Base-by-base conservation (phyloP, 2,113 vertebrate species). In the Oryzias celebensis region DNA sequence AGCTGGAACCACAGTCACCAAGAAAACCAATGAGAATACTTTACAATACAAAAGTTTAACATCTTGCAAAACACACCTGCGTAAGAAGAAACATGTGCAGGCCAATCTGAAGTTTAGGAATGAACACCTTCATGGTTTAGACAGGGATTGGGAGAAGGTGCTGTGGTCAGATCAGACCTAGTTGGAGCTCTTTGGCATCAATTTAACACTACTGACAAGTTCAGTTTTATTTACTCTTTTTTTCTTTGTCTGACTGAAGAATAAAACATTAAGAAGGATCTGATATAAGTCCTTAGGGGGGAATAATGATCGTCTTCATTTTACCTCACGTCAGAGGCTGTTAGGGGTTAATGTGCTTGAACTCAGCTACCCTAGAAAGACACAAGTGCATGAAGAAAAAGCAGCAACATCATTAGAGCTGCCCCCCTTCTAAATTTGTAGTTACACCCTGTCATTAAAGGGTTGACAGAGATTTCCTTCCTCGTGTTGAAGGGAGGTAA, bases 401-500 rank as follows among this genome's bases (percentile, higher is more conserved):
- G 53, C 42, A 52, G 36, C 68, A 56, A 23, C 43, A 50, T 76
- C 14, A 55, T 77, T 71, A 63, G 24, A 4, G 7, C 18, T 50
- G 16, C 43, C 20, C 20, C 72, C 54, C 68, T 66, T 73, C 44
- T 74, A 72, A 80, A 83, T 67, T 58, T 20, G n/a, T 44, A 15
- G 56, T 48, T 55, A 72, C 56, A 73, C 61, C 79, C 66, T 63
- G 53, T 83, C 65, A 84, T 80, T 68, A 60, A 16, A 5, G n/a
- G 52, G 47, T 46, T 54, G 67, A 75, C 17, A 52, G 81, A 84
- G 79, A 63, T 76, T 74, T 83, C 75, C 83, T 26, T 50, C 78
- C 65, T 73, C 1, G 36, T 65, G 75, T 63, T 58, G 68, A 69
- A 47, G 42, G 46, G 65, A 72, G 72, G 63, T 82, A 64, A 64